These are phyloP conservation scores for Lacerta bilineata DNA, from an alignment of 2,797 vertebrate species.

Conservation along the genomic window DNA sequence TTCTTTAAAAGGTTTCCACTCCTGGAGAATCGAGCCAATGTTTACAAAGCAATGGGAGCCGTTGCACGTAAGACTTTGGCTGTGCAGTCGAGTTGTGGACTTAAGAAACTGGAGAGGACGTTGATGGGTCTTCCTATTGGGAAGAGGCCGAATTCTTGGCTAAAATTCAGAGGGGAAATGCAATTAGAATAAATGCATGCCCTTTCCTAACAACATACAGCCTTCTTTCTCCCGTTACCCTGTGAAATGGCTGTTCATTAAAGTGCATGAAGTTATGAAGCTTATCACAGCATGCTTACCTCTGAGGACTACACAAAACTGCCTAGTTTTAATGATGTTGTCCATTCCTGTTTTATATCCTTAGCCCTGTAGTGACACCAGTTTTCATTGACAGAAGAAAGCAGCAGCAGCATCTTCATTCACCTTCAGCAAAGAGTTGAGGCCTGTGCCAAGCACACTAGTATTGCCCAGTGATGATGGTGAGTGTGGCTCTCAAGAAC, in stretches of 20 bases:
- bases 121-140: too few relatives aligned
- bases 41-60: neutral
- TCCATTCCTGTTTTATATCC: neutral
- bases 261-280: too few relatives aligned
- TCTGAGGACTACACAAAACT: neutral
- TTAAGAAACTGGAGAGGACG: too few relatives aligned
- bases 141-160: neutral
- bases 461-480: constrained; percentile 63
- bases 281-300: too few relatives aligned
- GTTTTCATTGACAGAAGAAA: neutral
- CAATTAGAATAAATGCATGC: neutral
- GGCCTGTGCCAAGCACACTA: constrained; percentile 54
- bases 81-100: neutral
- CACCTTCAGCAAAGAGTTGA: constrained; percentile 69
- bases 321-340: neutral
- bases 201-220: neutral
- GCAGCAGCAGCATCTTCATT: constrained; percentile 65
- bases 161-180: neutral
- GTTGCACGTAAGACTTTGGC: neutral
- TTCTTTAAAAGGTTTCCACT: too few relatives aligned
- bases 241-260: neutral
- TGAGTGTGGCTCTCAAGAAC: constrained; percentile 61
- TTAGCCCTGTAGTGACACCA: neutral
- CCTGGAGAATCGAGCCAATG: neutral
- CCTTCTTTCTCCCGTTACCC: neutral